Percentiles rank a stretch among this genome's conserved stretches.
Evolutionary conservation across 2,888 invertebrate species (phyloP).

Genomic region (Euplagia quadripunctaria): DNA sequence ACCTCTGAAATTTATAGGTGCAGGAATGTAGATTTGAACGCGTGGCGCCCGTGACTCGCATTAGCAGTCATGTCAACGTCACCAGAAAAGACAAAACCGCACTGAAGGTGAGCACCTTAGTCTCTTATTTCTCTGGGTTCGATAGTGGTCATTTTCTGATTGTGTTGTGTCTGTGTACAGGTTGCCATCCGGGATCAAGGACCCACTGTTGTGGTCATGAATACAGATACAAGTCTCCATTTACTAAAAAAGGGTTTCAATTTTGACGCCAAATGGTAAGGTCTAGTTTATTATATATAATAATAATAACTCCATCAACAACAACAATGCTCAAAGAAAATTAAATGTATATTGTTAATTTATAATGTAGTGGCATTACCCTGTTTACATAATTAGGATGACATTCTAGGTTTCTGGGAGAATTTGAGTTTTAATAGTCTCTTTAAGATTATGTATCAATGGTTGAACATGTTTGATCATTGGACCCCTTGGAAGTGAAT

Average conservation of each 20-base stretch:
- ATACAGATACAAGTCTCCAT: conserved; percentile 64
- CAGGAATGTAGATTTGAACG: conserved; percentile 61
- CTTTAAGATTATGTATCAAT: no score
- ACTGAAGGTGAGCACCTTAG: conserved; percentile 65
- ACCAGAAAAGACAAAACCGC: conserved; percentile 67
- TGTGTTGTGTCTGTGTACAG: conserved; percentile 48
- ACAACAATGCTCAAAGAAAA: no score
- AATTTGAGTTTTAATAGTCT: no score
- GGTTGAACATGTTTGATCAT: no score
- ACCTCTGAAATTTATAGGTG: conserved; percentile 47
- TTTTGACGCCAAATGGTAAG: conserved; percentile 56
- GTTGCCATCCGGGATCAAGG: conserved; percentile 72
- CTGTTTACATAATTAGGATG: no score
- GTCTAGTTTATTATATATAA: not conserved
- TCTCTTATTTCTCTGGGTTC: not conserved
- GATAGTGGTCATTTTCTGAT: not conserved
- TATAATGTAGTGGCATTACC: no score
- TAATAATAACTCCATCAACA: no score
- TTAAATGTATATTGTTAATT: no score
- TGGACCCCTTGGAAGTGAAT: no score
- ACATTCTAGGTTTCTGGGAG: no score
- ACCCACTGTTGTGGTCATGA: conserved; percentile 76
- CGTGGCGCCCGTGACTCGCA: conserved; percentile 70
- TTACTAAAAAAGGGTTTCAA: conserved; percentile 68
- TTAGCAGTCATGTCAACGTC: conserved; percentile 76